Conservation (phyloP, 2,797 vertebrate species). For the Myotis vivesi region DNA sequence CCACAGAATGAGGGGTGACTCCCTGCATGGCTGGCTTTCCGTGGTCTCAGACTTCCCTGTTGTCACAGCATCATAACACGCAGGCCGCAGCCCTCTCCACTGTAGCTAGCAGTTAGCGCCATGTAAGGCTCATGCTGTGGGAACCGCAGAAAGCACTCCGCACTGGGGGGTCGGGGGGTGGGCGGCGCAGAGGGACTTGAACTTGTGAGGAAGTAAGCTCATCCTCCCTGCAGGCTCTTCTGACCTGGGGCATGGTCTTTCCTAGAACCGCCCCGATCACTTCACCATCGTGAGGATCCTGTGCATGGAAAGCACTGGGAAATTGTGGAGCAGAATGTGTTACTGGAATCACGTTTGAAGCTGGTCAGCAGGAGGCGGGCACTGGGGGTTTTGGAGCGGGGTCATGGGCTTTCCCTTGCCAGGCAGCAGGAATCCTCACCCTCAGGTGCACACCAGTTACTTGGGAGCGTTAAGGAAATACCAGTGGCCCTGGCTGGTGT, state of each 20-base stretch:
- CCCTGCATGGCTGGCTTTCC: neutral
- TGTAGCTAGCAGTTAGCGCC: slow-evolving; percentile 41
- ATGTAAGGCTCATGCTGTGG: slow-evolving; percentile 26
- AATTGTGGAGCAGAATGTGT: neutral
- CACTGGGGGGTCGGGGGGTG: neutral
- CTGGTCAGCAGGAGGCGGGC: neutral
- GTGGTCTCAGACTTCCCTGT: slow-evolving; percentile 53
- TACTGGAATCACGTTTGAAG: neutral
- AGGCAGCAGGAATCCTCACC: neutral
- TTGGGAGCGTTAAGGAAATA: neutral
- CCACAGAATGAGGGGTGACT: slow-evolving; percentile 14
- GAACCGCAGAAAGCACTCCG: slow-evolving; percentile 21
- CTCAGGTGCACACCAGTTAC: neutral
- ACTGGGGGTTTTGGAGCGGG: neutral
- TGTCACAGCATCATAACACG: slow-evolving; percentile 22
- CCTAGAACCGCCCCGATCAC: neutral
- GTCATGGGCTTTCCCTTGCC: neutral
- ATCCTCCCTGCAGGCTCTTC: neutral
- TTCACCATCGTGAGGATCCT: neutral
- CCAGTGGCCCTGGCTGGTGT: too few species aligned
- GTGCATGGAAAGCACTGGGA: neutral
- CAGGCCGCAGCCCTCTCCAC: neutral
- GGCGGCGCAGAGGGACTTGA: neutral
- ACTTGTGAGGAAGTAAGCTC: neutral
- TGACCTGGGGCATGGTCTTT: neutral